A percentile compares a stretch with the other conserved stretches of the same genome.
These are phyloP conservation scores for Entomobrya proxima DNA, from an alignment of 2,888 invertebrate genomes.

Conservation along the genomic window DNA sequence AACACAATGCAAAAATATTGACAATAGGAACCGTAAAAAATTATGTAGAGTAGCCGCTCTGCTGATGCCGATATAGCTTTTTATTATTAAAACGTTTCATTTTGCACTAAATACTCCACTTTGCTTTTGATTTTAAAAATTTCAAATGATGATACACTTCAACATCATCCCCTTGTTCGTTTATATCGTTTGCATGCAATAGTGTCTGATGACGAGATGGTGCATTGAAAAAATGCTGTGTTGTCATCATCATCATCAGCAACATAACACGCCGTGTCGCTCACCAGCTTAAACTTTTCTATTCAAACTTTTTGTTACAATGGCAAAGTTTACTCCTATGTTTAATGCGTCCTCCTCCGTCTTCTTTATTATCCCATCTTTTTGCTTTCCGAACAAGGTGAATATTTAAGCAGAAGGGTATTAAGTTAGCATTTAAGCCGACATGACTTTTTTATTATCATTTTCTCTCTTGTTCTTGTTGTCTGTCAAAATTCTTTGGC, in stretches of 20 bases:
- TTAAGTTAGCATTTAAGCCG: slow-evolving; percentile 55
- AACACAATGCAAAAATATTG: slow-evolving; percentile 10
- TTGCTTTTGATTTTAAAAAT: too few relatives aligned
- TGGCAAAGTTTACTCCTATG: background rate
- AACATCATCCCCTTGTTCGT: background rate
- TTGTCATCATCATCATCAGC: slow-evolving; percentile 23
- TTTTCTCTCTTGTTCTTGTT: slow-evolving; percentile 9
- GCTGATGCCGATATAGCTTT: background rate
- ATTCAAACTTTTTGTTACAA: background rate
- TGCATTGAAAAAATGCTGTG: background rate
- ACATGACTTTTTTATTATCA: slow-evolving; percentile 27
- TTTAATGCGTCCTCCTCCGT: background rate
- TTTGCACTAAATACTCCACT: slow-evolving; percentile 30
- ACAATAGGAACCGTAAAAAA: background rate
- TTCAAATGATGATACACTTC: background rate
- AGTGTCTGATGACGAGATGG: background rate
- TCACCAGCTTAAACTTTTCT: slow-evolving; percentile 1
- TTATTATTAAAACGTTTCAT: background rate
- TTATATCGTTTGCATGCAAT: slow-evolving; percentile 20
- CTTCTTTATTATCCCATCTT: slow-evolving; percentile 27
- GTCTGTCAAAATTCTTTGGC: background rate
- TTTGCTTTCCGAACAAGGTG: slow-evolving; percentile 29
- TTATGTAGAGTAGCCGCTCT: background rate
- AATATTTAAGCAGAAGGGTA: slow-evolving; percentile 46
- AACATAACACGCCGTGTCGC: background rate